These are phyloP conservation scores for Eubasilissa splendida DNA, from an alignment of 2,888 invertebrate genomes.

Conservation along the genomic window DNA sequence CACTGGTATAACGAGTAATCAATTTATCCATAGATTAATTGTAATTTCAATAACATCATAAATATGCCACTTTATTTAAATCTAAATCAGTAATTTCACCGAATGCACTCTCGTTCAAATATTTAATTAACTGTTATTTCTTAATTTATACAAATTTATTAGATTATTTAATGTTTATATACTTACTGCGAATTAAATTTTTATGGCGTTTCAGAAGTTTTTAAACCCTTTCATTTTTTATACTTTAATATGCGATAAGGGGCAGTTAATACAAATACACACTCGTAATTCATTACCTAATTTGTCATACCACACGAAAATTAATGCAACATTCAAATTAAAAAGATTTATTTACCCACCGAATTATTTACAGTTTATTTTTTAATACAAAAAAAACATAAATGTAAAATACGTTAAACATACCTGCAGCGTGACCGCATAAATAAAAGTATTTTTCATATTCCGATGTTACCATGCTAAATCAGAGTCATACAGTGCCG, in stretches of 20 bases:
- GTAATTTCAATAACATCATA: too few species aligned
- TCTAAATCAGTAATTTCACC: too few species aligned
- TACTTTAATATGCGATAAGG: too few species aligned
- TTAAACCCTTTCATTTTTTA: not conserved
- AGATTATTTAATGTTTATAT: too few species aligned
- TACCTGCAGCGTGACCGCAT: conserved; percentile 32
- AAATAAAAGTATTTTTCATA: conserved; percentile 35
- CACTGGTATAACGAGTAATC: too few species aligned
- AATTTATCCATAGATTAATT: too few species aligned
- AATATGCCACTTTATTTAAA: too few species aligned
- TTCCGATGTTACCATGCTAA: conserved; percentile 28
- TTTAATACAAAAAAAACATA: not conserved
- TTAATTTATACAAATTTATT: too few species aligned
- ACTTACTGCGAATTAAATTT: not conserved
- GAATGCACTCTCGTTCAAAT: too few species aligned
- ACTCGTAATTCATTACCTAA: not conserved
- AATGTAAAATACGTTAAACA: conserved; percentile 11
- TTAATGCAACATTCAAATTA: not conserved
- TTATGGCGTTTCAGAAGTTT: not conserved
- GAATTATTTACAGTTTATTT: not conserved
- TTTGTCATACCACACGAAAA: not conserved
- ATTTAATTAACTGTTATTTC: too few species aligned
- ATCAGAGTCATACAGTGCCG: conserved; percentile 20
- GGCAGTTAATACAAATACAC: not conserved
- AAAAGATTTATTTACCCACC: conserved; percentile 10